These are phyloP conservation scores for Anastrepha ludens DNA, from an alignment of 1,140 invertebrate species.

Conservation along the genomic window DNA sequence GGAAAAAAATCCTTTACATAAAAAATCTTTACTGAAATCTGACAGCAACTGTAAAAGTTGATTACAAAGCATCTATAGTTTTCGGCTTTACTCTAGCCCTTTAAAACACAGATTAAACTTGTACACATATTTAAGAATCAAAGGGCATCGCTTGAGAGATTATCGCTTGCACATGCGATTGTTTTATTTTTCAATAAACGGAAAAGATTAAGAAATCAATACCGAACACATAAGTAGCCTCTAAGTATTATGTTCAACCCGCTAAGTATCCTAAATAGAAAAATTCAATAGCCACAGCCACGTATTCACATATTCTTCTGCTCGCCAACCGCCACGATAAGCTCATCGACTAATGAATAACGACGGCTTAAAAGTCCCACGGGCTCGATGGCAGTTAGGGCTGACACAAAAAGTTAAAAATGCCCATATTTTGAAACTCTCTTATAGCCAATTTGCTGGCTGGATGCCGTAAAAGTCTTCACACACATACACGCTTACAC, in stretches of 20 bases:
- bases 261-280: neutral
- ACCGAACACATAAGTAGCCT: neutral
- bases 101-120: too few relatives aligned
- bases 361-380: constrained; percentile 33
- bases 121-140: too few relatives aligned
- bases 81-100: too few relatives aligned
- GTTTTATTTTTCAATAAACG: neutral
- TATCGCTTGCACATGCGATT: too few relatives aligned
- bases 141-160: too few relatives aligned
- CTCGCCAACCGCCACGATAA: neutral
- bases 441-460: neutral
- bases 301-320: neutral
- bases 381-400: neutral
- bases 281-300: neutral
- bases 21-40: too few relatives aligned
- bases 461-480: neutral
- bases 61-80: too few relatives aligned
- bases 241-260: neutral
- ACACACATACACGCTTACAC: neutral
- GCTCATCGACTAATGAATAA: constrained; percentile 26
- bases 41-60: too few relatives aligned
- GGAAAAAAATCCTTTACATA: too few relatives aligned
- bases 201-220: constrained; percentile 4
- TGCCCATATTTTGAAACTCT: constrained; percentile 36
- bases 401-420: constrained; percentile 40